These are phyloP conservation scores for Pholis gunnellus DNA, from an alignment of 2,113 vertebrate species.

Conservation along the genomic window DNA sequence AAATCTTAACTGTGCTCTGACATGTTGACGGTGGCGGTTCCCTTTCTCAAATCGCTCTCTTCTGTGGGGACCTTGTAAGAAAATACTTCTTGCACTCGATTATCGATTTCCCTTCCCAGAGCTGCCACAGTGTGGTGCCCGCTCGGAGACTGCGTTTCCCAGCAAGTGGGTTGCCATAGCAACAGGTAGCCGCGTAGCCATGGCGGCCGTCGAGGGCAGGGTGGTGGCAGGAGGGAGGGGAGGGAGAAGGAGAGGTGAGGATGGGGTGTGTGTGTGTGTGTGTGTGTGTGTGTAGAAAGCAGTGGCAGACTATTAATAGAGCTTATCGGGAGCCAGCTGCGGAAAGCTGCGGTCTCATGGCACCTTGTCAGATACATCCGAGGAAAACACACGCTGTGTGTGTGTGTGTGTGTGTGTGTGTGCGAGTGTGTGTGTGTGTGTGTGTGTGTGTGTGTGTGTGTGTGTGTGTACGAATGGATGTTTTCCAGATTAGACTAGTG, in stretches of 20 bases:
- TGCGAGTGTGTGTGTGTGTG: slow-evolving; percentile 22
- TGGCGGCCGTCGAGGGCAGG: slow-evolving; percentile 58
- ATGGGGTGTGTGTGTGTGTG: neutral
- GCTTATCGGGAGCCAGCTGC: slow-evolving; percentile 70
- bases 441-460: slow-evolving; percentile 4
- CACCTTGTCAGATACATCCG: slow-evolving; percentile 42
- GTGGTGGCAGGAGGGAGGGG: slow-evolving; percentile 37
- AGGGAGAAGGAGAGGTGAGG: neutral
- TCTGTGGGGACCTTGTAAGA: neutral
- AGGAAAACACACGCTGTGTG: slow-evolving; percentile 10
- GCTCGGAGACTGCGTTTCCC: slow-evolving; percentile 56
- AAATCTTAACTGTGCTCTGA: slow-evolving; percentile 10
- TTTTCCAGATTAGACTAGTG: slow-evolving; percentile 14
- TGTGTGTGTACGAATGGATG: neutral
- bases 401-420: slow-evolving; percentile 2
- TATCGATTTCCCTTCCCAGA: slow-evolving; percentile 63
- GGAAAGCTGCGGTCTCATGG: slow-evolving; percentile 52
- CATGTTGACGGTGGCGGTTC: neutral
- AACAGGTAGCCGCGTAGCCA: slow-evolving; percentile 74
- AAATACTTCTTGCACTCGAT: slow-evolving; percentile 11
- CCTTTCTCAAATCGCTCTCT: neutral
- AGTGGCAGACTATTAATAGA: slow-evolving; percentile 76
- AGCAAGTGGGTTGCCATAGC: slow-evolving; percentile 70
- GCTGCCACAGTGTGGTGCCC: slow-evolving; percentile 64
- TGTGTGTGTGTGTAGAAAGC: slow-evolving; percentile 1